phyloP scores from a whole-genome alignment of 2,888 invertebrate species.

The Theretra japonica region DNA sequence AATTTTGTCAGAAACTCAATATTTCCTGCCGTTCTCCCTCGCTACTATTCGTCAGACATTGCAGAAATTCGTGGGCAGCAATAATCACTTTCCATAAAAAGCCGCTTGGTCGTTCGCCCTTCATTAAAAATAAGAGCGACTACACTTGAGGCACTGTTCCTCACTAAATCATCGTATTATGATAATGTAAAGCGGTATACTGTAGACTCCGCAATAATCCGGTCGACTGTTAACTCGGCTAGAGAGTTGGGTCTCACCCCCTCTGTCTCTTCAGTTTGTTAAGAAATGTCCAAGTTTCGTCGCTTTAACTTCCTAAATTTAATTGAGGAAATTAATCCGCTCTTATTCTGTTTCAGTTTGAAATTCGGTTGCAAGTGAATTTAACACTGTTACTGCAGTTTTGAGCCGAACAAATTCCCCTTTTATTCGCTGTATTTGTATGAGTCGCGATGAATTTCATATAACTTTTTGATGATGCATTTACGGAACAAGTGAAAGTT shows the following conservation, averaged over 20 bases:
- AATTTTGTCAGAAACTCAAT: too few species aligned
- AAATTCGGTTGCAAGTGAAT: conserved; percentile 31
- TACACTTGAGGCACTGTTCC: too few species aligned
- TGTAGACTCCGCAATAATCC: conserved; percentile 41
- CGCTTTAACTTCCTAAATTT: conserved; percentile 48
- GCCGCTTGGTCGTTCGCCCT: too few species aligned
- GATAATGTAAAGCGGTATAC: conserved; percentile 26
- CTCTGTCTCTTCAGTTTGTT: conserved; percentile 44
- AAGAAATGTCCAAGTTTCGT: conserved; percentile 44
- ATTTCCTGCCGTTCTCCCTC: too few species aligned
- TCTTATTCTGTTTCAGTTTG: conserved; percentile 35
- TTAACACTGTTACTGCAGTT: conserved; percentile 10
- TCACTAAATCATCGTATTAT: conserved; percentile 19
- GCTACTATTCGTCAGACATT: too few species aligned
- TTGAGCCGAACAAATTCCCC: background rate
- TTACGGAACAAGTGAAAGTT: too few species aligned
- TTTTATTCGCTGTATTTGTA: background rate
- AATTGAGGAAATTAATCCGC: conserved; percentile 48
- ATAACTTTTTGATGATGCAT: background rate
- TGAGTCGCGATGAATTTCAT: background rate
- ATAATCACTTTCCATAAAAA: too few species aligned
- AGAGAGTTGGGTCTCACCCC: conserved; percentile 39
- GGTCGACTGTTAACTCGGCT: conserved; percentile 35
- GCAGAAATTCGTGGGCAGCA: too few species aligned
- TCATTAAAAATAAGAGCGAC: too few species aligned